phyloP scores from a whole-genome alignment of 2,797 vertebrate species.

The Philypnodon macrostomus region DNA sequence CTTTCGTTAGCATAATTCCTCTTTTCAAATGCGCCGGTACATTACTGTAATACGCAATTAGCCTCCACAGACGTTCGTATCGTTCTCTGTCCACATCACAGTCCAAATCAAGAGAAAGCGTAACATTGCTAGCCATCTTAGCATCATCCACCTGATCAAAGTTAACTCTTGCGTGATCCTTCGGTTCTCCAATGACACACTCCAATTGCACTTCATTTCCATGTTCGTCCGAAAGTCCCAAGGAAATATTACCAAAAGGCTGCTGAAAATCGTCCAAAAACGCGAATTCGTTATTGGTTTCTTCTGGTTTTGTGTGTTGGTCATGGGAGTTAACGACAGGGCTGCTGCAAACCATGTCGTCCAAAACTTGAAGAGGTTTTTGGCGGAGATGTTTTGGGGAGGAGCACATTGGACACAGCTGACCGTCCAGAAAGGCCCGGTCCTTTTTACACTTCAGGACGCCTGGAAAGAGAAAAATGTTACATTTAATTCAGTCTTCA shows the following conservation, averaged over 20 bases:
- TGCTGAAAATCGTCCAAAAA: conserved; percentile 61
- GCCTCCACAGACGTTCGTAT: conserved; percentile 88
- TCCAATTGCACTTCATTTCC: conserved; percentile 81
- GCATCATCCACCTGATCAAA: conserved; percentile 76
- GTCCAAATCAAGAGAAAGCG: conserved; percentile 77
- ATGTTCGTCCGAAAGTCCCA: conserved; percentile 88
- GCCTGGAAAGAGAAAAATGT: conserved; percentile 60
- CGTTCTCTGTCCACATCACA: conserved; percentile 83
- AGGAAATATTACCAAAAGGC: conserved; percentile 77
- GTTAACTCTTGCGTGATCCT: conserved; percentile 54
- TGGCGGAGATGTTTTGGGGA: conserved; percentile 71
- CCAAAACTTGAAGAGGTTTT: conserved; percentile 74
- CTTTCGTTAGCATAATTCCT: conserved; percentile 62
- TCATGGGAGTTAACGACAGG: conserved; percentile 74
- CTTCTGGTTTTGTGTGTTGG: conserved; percentile 10
- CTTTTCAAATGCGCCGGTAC: conserved; percentile 83
- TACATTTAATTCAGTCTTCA: too few relatives aligned
- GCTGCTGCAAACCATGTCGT: conserved; percentile 74
- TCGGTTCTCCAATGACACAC: conserved; percentile 75
- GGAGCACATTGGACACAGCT: conserved; percentile 83
- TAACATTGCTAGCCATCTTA: conserved; percentile 77
- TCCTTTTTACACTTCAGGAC: conserved; percentile 93
- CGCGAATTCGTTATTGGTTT: conserved; percentile 54
- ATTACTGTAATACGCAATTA: conserved; percentile 92
- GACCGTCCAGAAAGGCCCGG: conserved; percentile 79